Evolutionary conservation across 2,888 invertebrate genomes (phyloP).

Genomic region (Acleris sparsana): DNA sequence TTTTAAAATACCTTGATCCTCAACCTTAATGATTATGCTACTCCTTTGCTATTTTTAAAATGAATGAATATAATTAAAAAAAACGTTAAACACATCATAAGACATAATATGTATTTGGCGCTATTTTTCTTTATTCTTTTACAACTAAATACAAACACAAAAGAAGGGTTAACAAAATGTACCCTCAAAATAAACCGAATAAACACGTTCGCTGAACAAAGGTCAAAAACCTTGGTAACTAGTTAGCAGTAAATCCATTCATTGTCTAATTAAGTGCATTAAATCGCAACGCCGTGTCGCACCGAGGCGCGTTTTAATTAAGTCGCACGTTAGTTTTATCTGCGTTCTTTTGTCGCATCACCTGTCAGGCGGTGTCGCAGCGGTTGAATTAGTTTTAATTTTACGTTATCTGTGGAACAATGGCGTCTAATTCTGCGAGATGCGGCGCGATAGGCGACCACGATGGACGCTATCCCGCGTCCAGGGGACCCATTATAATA

Average conservation of each 20-base stretch:
- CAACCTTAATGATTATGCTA: too few species aligned
- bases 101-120: too few species aligned
- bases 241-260: slow-evolving; percentile 43
- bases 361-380: slow-evolving; percentile 25
- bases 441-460: slow-evolving; percentile 47
- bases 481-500: slow-evolving; percentile 41
- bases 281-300: slow-evolving; percentile 43
- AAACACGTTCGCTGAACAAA: slow-evolving; percentile 18
- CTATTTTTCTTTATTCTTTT: too few species aligned
- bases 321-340: slow-evolving; percentile 55
- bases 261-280: slow-evolving; percentile 48
- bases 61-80: neutral
- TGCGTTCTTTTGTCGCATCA: slow-evolving; percentile 47
- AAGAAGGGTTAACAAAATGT: too few species aligned
- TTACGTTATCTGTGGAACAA: slow-evolving; percentile 47
- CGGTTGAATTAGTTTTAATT: slow-evolving; percentile 50
- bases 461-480: slow-evolving; percentile 38
- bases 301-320: slow-evolving; percentile 58
- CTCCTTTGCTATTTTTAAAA: too few species aligned
- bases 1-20: too few species aligned
- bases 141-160: too few species aligned
- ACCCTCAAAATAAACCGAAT: neutral
- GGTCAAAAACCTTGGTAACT: slow-evolving; percentile 20
- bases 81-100: too few species aligned
- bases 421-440: slow-evolving; percentile 51